Conservation (phyloP, 2,888 invertebrate species). For the Invenusta paracnida region DNA sequence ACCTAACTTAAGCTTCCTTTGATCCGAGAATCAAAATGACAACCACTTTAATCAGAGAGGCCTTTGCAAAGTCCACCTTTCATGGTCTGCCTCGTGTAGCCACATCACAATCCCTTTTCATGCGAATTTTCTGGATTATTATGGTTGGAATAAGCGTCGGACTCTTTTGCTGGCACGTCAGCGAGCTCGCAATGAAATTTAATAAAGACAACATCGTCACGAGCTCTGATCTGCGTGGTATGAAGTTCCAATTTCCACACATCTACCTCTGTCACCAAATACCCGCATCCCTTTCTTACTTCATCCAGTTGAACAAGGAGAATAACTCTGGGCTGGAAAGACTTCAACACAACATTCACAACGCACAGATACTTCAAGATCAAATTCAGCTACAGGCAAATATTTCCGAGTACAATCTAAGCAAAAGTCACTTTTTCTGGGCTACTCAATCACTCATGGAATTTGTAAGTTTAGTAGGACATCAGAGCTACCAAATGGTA, state of each 20-base stretch:
- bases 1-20: no score
- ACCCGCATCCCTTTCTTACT: neutral
- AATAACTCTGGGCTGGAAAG: neutral
- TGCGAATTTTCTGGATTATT: neutral
- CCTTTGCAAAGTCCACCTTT: neutral
- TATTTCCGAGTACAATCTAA: neutral
- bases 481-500: neutral
- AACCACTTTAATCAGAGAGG: neutral
- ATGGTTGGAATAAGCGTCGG: neutral
- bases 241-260: constrained; percentile 3
- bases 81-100: neutral
- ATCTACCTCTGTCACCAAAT: neutral
- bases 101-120: neutral
- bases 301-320: neutral
- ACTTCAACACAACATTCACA: no score
- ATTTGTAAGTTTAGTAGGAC: neutral
- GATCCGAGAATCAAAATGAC: neutral
- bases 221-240: neutral
- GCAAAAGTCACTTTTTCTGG: neutral
- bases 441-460: neutral
- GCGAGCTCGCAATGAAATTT: neutral
- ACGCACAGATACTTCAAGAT: no score
- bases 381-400: neutral
- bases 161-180: neutral
- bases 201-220: neutral